Evolutionary conservation across 2,113 vertebrate genomes (phyloP), one percentile per base, ranked within the genome.

Genomic region (Rana temporaria): DNA sequence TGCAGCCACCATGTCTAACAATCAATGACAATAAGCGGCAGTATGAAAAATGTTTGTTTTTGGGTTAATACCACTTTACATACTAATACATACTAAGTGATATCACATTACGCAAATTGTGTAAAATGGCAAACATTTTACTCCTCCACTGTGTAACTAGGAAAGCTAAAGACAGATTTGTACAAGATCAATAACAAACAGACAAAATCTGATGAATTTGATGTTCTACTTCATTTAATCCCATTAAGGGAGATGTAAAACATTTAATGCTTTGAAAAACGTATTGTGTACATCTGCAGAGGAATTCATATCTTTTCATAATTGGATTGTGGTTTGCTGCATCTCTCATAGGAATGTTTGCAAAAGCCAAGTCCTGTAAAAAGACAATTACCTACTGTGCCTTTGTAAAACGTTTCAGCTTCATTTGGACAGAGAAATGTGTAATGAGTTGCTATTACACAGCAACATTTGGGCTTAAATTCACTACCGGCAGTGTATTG

Each of bases 281-380:
- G 22, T 52, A 57, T 69, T 66, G 22, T 68, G 24, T 68, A 57
- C 19, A 56, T 79, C 77, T 79, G 77, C 65, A 17, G 56, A 70
- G 55, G 53, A 59, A 42, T 69, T 42, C 55, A 79, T 70, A 70
- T 70, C 64, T 68, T 18, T 68, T 70, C 34, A 80, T 80, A 70
- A 80, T 70, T 80, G 66, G 66, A 80, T 62, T 80, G 66, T 70
- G 78, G 66, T 70, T 80, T 80, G 38, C 65, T 57, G 65, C 77
- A 38, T 79, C 77, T 79, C 64, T 32, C 64, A 16, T 56, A 79
- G 64, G 64, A 79, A 68, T 79, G 77, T 56, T 67, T 56, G 19
- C 24, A 67, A 60, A 52, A 38, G 77, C 64, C 65, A 56, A 59
- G 64, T 69, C 77, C 53, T 19, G 20, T 64, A 77, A 48, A 68